Conservation (phyloP, 2,797 vertebrate genomes). For the Rhabdomys pumilio region DNA sequence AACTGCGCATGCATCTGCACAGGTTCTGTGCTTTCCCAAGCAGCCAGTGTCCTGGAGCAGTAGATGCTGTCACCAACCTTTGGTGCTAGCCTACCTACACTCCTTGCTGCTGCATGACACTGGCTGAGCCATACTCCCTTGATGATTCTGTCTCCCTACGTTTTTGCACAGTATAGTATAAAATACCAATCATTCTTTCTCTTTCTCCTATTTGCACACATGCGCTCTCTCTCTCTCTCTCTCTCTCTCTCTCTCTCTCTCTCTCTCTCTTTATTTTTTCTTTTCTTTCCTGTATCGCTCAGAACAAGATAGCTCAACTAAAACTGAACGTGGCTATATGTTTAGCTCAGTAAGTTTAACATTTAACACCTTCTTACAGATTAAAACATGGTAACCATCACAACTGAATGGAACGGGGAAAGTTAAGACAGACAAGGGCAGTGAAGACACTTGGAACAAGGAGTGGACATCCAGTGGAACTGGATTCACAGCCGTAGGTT, state of each 20-base stretch:
- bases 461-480: neutral
- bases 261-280: neutral
- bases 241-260: too few relatives aligned
- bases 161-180: slow-evolving; percentile 31
- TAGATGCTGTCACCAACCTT: neutral
- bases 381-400: neutral
- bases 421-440: neutral
- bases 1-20: neutral
- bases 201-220: too few relatives aligned
- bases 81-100: neutral
- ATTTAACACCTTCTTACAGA: neutral
- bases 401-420: neutral
- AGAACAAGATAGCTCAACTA: slow-evolving; percentile 7
- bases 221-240: neutral
- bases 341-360: neutral
- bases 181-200: neutral
- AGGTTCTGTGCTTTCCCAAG: slow-evolving; percentile 20
- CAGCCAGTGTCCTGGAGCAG: neutral
- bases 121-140: neutral
- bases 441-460: neutral
- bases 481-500: neutral
- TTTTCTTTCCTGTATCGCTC: neutral
- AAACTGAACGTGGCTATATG: neutral
- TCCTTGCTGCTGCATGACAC: neutral
- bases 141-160: slow-evolving; percentile 16